phyloP scores from a whole-genome alignment of 2,113 vertebrate species.

The Phoxinus phoxinus region DNA sequence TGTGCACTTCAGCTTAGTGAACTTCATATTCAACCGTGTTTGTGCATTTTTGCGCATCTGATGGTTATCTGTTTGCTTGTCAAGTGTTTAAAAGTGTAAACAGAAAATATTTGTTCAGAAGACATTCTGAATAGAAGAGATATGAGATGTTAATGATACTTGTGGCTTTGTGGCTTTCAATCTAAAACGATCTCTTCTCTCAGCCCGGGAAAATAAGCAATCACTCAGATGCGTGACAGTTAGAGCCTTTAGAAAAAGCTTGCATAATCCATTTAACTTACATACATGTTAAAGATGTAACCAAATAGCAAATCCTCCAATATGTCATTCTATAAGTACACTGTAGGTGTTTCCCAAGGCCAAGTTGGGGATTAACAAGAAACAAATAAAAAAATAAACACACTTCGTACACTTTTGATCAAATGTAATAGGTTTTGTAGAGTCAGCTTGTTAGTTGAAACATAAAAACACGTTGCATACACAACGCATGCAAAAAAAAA shows the following conservation, averaged over 20 bases:
- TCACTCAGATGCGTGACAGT: conserved; percentile 20
- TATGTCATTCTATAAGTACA: conserved; percentile 38
- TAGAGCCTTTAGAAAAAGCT: background rate
- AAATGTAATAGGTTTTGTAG: conserved; percentile 36
- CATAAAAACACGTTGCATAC: conserved; percentile 27
- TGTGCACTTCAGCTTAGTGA: conserved; percentile 47
- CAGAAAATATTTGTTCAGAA: background rate
- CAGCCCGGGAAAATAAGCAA: conserved; percentile 2
- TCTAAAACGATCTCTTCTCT: conserved; percentile 14
- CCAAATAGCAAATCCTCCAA: conserved; percentile 1
- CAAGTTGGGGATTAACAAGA: conserved; percentile 42
- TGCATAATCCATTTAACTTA: background rate
- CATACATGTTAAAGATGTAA: background rate
- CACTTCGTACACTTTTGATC: conserved; percentile 25
- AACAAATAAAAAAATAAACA: conserved; percentile 10
- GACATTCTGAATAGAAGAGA: conserved; percentile 7
- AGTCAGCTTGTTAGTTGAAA: conserved; percentile 49
- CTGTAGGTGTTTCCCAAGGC: conserved; percentile 11
- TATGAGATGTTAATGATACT: conserved; percentile 21
- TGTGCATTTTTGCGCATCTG: conserved; percentile 21
- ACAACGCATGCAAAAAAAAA: background rate
- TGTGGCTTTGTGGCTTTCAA: background rate
- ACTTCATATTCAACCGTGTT: conserved; percentile 8
- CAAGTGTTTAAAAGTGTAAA: conserved; percentile 12
- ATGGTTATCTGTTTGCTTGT: conserved; percentile 16